phyloP scores from a whole-genome alignment of 2,888 invertebrate genomes.

The Herminia tarsipennalis region DNA sequence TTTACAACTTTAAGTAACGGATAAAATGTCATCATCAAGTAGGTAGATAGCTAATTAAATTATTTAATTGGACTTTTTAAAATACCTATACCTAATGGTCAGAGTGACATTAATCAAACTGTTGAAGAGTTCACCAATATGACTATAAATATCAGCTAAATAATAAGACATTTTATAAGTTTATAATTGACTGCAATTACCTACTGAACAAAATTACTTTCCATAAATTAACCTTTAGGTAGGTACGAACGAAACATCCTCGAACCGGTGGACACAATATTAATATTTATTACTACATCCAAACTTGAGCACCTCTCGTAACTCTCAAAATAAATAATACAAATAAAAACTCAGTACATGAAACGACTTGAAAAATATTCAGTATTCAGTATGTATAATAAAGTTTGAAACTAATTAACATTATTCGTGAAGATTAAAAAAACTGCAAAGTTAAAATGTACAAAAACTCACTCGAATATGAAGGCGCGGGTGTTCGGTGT shows the following conservation, averaged over 20 bases:
- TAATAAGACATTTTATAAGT: constrained; percentile 6
- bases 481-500: constrained; percentile 58
- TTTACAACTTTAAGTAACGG: constrained; percentile 54
- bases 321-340: neutral
- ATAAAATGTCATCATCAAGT: constrained; percentile 54
- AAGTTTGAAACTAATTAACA: neutral
- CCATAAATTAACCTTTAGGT: constrained; percentile 39
- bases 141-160: constrained; percentile 2
- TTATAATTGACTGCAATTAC: constrained; percentile 28
- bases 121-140: neutral
- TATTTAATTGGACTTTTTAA: no score
- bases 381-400: neutral
- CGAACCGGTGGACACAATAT: constrained; percentile 15
- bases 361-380: neutral
- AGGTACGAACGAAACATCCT: constrained; percentile 13
- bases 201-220: constrained; percentile 34
- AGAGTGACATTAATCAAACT: constrained; percentile 39
- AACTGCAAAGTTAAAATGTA: constrained; percentile 12
- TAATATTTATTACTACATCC: neutral
- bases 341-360: neutral
- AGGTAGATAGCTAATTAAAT: constrained; percentile 33
- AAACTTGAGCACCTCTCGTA: neutral
- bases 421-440: neutral
- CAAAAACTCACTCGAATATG: constrained; percentile 67
- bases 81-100: no score